phyloP scores from a whole-genome alignment of 2,113 vertebrate species.

The Sceloporus undulatus region DNA sequence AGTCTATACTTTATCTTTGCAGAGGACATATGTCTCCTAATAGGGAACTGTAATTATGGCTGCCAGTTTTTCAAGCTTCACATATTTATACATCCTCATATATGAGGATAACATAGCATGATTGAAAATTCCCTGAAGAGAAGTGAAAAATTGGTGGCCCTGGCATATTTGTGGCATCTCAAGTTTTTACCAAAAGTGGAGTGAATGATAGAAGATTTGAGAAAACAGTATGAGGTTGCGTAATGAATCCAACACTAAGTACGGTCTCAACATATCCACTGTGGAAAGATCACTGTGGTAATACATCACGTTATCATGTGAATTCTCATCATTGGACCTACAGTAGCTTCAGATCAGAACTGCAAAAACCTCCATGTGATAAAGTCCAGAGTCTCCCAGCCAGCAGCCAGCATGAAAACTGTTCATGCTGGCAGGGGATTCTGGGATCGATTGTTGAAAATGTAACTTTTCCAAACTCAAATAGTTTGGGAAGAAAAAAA shows the following conservation, averaged over 20 bases:
- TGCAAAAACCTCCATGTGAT: no score
- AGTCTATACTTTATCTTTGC: background rate
- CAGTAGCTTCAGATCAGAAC: no score
- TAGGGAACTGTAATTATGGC: background rate
- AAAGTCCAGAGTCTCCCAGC: no score
- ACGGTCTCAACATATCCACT: background rate
- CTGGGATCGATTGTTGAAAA: no score
- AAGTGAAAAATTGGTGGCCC: background rate
- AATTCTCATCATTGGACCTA: no score
- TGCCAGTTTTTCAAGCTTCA: background rate
- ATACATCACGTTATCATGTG: no score
- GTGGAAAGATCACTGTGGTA: background rate
- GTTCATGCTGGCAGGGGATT: no score
- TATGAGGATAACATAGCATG: background rate
- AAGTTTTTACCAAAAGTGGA: background rate
- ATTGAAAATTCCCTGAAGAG: background rate
- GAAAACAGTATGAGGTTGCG: background rate
- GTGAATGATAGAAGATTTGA: background rate
- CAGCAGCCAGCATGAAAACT: no score
- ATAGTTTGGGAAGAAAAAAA: slow-evolving; percentile 25
- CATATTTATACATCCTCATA: background rate
- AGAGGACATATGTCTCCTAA: background rate
- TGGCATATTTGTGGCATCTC: slow-evolving; percentile 18
- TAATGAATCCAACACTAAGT: background rate
- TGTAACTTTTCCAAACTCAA: no score